phyloP scores from a whole-genome alignment of 2,888 invertebrate genomes.

The Trichogramma evanescens region DNA sequence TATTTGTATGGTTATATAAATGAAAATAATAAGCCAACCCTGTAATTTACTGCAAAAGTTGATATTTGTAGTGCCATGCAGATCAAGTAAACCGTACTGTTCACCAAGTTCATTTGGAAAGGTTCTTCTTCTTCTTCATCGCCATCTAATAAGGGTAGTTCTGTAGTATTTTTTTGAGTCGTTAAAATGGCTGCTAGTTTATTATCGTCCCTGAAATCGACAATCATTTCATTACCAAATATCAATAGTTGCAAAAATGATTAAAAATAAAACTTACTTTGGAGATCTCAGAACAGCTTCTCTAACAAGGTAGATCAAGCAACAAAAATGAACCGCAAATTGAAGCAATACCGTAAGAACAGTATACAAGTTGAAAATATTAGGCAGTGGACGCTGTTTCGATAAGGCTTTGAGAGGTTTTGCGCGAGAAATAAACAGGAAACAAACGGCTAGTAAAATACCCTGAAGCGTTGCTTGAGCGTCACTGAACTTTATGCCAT shows the following conservation, averaged over 20 bases:
- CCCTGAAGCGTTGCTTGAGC: constrained; percentile 97
- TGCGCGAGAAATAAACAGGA: constrained; percentile 95
- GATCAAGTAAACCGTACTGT: constrained; percentile 97
- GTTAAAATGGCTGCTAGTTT: constrained; percentile 40
- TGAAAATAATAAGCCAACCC: constrained; percentile 55
- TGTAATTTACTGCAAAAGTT: constrained; percentile 98
- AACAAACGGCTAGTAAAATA: constrained; percentile 89
- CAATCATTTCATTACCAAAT: not conserved
- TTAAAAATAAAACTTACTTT: constrained; percentile 50
- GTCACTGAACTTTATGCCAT: constrained; percentile 96
- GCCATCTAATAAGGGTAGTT: constrained; percentile 10
- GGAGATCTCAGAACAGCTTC: constrained; percentile 67
- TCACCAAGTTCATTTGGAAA: constrained; percentile 89
- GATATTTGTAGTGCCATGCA: constrained; percentile 95
- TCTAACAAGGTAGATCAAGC: constrained; percentile 81
- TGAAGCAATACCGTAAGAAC: constrained; percentile 89
- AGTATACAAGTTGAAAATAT: constrained; percentile 97
- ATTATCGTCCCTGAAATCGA: constrained; percentile 48
- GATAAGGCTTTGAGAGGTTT: constrained; percentile 93
- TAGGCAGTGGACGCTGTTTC: constrained; percentile 89
- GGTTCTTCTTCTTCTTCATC: constrained; percentile 72
- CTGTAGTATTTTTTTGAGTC: constrained; percentile 22
- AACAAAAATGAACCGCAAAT: constrained; percentile 89
- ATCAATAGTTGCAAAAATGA: not conserved
- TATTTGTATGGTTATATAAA: not conserved